phyloP scores from a whole-genome alignment of 2,113 vertebrate species.

The Melanerpes aurifrons region DNA sequence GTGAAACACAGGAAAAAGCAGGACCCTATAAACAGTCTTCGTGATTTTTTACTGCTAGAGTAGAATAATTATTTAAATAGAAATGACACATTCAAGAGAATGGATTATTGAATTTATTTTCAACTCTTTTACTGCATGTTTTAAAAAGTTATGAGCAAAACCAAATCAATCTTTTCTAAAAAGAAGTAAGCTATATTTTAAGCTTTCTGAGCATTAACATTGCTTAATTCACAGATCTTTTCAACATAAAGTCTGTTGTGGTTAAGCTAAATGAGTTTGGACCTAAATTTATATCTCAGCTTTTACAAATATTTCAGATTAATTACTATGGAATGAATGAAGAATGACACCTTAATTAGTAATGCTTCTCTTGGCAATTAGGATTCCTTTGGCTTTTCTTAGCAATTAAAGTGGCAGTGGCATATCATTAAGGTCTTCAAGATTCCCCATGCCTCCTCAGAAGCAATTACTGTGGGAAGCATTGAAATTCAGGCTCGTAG shows the following conservation, averaged over 20 bases:
- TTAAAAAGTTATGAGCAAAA: slow-evolving; percentile 28
- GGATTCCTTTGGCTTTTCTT: slow-evolving; percentile 71
- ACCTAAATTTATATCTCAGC: slow-evolving; percentile 73
- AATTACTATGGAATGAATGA: slow-evolving; percentile 77
- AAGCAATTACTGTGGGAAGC: slow-evolving; percentile 76
- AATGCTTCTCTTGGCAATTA: slow-evolving; percentile 80
- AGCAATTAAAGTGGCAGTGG: slow-evolving; percentile 79
- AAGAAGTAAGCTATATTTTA: neutral
- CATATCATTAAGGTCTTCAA: slow-evolving; percentile 77
- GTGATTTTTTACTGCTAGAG: neutral
- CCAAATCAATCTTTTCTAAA: neutral
- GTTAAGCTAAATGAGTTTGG: slow-evolving; percentile 65
- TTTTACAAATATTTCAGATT: slow-evolving; percentile 77
- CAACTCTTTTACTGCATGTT: slow-evolving; percentile 16
- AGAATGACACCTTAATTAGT: slow-evolving; percentile 82
- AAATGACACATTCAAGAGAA: neutral
- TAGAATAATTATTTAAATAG: neutral
- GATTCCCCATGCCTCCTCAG: slow-evolving; percentile 70
- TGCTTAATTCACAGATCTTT: slow-evolving; percentile 40
- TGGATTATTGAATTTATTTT: neutral
- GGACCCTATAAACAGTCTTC: neutral
- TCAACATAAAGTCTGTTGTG: slow-evolving; percentile 53
- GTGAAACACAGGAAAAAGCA: neutral
- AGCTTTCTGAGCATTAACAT: slow-evolving; percentile 56
- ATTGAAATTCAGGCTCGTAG: slow-evolving; percentile 72